Conservation (phyloP, 1,140 invertebrate species). For the Wiebesia pumilae region DNA sequence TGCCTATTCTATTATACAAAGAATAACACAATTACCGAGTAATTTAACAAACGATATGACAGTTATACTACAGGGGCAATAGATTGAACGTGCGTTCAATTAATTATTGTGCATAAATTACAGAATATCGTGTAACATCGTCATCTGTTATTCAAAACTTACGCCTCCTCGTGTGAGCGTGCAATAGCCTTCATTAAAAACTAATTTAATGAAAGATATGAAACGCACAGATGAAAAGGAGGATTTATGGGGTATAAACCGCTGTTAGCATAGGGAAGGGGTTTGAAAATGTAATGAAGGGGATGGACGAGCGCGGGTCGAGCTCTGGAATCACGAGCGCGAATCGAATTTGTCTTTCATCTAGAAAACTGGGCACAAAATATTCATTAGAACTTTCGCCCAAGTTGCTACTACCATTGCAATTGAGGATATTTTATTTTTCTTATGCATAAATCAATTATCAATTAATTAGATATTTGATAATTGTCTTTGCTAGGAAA, state of each 20-base stretch:
- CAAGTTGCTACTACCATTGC: not conserved
- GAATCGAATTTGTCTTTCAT: conserved; percentile 53
- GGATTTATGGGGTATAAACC: conserved; percentile 50
- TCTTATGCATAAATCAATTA: not conserved
- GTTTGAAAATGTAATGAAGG: conserved; percentile 46
- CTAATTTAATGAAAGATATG: conserved; percentile 51
- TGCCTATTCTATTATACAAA: not conserved
- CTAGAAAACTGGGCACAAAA: conserved; percentile 52
- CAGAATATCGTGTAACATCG: conserved; percentile 5
- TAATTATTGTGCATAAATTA: conserved; percentile 49
- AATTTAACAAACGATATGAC: conserved; percentile 32
- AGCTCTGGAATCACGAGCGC: conserved; percentile 31
- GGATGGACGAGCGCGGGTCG: not conserved
- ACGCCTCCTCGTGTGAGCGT: not conserved
- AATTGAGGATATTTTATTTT: conserved; percentile 20
- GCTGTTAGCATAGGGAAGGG: conserved; percentile 31
- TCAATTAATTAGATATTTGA: not conserved
- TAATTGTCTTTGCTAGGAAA: not conserved
- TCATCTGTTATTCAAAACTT: not conserved
- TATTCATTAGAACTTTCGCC: conserved; percentile 52
- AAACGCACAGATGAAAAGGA: conserved; percentile 44
- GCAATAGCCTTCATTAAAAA: conserved; percentile 46
- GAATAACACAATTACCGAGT: not conserved
- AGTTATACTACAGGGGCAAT: conserved; percentile 13
- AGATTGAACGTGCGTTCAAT: conserved; percentile 37